Evolutionary conservation across 2,113 vertebrate species (phyloP).

Genomic region (Cheilinus undulatus): DNA sequence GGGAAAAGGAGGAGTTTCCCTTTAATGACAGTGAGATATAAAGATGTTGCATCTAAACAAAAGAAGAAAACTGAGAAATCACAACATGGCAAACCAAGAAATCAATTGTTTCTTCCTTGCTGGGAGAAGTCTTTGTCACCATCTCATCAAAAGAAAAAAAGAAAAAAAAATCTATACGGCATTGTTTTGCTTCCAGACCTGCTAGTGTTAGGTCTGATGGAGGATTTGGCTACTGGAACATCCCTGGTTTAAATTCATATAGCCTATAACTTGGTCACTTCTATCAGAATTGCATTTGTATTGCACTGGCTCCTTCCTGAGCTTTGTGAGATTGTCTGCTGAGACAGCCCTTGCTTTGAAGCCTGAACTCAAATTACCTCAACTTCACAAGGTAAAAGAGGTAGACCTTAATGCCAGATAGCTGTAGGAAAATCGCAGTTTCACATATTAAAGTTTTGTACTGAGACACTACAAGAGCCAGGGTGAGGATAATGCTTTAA

Average conservation of each 20-base stretch:
- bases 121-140: background rate
- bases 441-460: background rate
- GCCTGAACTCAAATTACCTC: background rate
- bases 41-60: no score
- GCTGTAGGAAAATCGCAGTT: background rate
- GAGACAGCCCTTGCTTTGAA: background rate
- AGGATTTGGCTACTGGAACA: background rate
- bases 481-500: background rate
- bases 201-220: no score
- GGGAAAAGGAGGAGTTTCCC: no score
- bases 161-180: no score
- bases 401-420: background rate
- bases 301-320: background rate
- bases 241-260: background rate
- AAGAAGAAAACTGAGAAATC: no score
- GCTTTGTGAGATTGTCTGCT: background rate
- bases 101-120: background rate
- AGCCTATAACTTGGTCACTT: background rate
- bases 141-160: background rate
- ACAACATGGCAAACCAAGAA: background rate
- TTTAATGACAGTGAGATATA: no score
- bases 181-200: no score
- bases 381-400: background rate
- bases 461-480: background rate
- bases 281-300: background rate